phyloP scores from a whole-genome alignment of 2,113 vertebrate species.

The Rhinolophus ferrumequinum region DNA sequence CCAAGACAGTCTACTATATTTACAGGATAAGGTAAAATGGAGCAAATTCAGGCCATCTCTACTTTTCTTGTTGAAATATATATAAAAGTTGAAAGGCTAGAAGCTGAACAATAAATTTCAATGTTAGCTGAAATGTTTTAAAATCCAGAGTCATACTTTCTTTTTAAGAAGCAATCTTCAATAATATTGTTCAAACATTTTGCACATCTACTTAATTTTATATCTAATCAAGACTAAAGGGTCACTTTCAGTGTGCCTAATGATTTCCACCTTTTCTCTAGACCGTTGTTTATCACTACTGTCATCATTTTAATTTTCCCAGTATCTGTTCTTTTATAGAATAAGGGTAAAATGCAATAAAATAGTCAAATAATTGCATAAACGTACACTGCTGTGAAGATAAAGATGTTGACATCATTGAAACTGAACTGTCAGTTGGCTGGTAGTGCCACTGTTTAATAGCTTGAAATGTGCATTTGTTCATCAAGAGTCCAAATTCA shows the following conservation, averaged over 20 bases:
- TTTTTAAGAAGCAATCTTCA: slow-evolving; percentile 47
- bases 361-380: slow-evolving; percentile 56
- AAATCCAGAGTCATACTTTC: slow-evolving; percentile 38
- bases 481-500: slow-evolving; percentile 58
- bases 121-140: slow-evolving; percentile 7
- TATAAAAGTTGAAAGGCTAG: neutral
- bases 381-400: slow-evolving; percentile 27
- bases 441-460: slow-evolving; percentile 26
- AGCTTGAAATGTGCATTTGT: slow-evolving; percentile 51
- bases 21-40: slow-evolving; percentile 9
- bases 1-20: neutral
- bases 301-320: slow-evolving; percentile 17
- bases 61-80: slow-evolving; percentile 8
- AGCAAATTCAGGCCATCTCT: slow-evolving; percentile 16
- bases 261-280: slow-evolving; percentile 39
- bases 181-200: slow-evolving; percentile 42
- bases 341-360: slow-evolving; percentile 28
- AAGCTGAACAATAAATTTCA: slow-evolving; percentile 40
- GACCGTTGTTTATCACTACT: slow-evolving; percentile 17
- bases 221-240: slow-evolving; percentile 9
- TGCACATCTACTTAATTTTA: slow-evolving; percentile 32
- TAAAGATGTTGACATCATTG: slow-evolving; percentile 55
- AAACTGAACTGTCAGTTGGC: slow-evolving; percentile 49
- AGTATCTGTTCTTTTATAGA: slow-evolving; percentile 20
- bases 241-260: neutral